Evolutionary conservation across 1,140 invertebrate species (phyloP).

Genomic region (Heliothis virescens): DNA sequence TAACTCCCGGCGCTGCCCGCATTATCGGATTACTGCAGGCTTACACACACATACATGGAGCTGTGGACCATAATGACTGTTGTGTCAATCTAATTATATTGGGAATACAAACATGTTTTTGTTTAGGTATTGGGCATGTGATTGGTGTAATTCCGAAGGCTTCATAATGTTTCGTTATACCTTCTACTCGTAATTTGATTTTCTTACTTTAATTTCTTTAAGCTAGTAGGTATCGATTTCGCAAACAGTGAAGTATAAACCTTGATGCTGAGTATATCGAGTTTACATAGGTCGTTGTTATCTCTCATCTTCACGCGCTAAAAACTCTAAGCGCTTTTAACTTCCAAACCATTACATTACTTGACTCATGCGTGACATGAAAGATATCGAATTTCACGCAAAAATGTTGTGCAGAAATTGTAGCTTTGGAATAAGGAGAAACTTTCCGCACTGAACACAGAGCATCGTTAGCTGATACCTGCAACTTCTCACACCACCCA

Average conservation of each 20-base stretch:
- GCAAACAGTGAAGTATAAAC: not conserved
- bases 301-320: not conserved
- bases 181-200: no score
- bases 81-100: not conserved
- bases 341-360: constrained; percentile 20
- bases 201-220: no score
- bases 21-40: constrained; percentile 40
- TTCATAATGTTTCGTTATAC: no score
- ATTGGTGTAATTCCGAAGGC: no score
- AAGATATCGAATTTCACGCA: not conserved
- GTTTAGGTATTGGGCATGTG: no score
- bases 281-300: constrained; percentile 8
- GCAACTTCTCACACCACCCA: not conserved
- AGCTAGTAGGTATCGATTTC: no score
- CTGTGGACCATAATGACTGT: not conserved
- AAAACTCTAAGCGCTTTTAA: constrained; percentile 14
- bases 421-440: not conserved
- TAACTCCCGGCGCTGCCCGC: constrained; percentile 35
- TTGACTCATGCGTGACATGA: not conserved
- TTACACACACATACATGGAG: constrained; percentile 7
- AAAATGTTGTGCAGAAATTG: not conserved
- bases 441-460: not conserved
- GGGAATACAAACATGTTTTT: not conserved
- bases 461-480: not conserved
- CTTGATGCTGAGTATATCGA: not conserved